Conservation (phyloP, 53 echinoderm and acorn worm genomes). For the Holothuria leucospilota region DNA sequence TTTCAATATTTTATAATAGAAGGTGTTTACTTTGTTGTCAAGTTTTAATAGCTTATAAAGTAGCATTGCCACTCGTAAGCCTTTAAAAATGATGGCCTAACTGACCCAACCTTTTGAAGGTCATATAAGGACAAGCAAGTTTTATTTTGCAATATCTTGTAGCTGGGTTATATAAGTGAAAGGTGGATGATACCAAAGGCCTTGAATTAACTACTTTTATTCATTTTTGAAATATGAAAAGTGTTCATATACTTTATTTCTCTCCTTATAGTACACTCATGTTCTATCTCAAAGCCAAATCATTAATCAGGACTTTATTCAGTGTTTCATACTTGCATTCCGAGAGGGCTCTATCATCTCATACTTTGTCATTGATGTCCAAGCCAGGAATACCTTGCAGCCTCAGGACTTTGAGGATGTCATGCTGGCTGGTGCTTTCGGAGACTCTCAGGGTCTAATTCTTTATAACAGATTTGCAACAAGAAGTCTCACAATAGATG, state of each 20-base stretch:
- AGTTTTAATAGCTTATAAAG: too few species aligned
- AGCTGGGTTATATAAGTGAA: too few species aligned
- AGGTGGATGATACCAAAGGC: too few species aligned
- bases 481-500: constrained; percentile 40
- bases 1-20: too few species aligned
- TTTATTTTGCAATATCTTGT: too few species aligned
- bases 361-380: constrained; percentile 24
- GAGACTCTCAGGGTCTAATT: neutral
- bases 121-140: too few species aligned
- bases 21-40: too few species aligned
- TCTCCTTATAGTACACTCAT: constrained; percentile 3
- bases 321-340: constrained; percentile 47
- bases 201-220: too few species aligned
- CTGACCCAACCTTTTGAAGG: too few species aligned
- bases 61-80: too few species aligned
- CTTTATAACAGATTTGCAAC: constrained; percentile 33
- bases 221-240: too few species aligned
- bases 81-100: too few species aligned
- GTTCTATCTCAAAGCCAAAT: neutral
- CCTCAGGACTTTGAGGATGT: constrained; percentile 14
- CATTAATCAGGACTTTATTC: constrained; percentile 13
- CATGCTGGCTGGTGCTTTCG: neutral
- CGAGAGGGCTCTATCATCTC: constrained; percentile 26
- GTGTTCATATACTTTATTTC: neutral
- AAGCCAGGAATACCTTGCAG: neutral